Evolutionary conservation across 2,888 invertebrate species (phyloP).

Genomic region (Phasia obesa): DNA sequence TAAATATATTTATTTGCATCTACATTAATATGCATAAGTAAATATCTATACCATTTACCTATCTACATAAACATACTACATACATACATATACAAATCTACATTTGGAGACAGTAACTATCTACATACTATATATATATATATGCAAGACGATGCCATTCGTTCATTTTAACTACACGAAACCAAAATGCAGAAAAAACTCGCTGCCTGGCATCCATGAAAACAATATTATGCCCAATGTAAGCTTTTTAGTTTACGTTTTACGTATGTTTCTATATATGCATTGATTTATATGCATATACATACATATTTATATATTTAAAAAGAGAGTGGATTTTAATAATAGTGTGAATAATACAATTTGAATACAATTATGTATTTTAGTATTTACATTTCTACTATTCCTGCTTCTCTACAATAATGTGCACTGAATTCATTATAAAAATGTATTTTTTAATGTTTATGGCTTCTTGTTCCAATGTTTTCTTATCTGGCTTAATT

Average conservation of each 20-base stretch:
- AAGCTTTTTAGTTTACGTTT: constrained; percentile 45
- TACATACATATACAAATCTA: background rate
- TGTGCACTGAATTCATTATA: constrained; percentile 16
- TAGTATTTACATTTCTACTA: background rate
- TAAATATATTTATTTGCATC: too few relatives aligned
- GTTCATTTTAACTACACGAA: constrained; percentile 25
- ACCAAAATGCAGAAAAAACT: background rate
- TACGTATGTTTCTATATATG: too few relatives aligned
- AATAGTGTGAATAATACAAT: background rate
- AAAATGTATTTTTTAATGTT: background rate
- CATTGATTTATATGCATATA: constrained; percentile 31
- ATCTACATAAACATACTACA: background rate
- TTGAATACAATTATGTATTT: constrained; percentile 6
- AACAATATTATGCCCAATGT: constrained; percentile 59
- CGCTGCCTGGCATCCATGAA: constrained; percentile 48
- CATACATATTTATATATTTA: background rate
- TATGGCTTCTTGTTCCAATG: constrained; percentile 27
- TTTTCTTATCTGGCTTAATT: background rate
- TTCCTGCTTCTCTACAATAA: background rate
- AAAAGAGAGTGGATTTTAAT: constrained; percentile 19
- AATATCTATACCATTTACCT: background rate
- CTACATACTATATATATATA: constrained; percentile 8
- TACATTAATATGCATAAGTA: background rate
- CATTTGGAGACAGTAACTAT: background rate
- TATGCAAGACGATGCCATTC: constrained; percentile 28